phyloP scores from a whole-genome alignment of 2,797 vertebrate species.

The Paramormyrops hopkinsi region DNA sequence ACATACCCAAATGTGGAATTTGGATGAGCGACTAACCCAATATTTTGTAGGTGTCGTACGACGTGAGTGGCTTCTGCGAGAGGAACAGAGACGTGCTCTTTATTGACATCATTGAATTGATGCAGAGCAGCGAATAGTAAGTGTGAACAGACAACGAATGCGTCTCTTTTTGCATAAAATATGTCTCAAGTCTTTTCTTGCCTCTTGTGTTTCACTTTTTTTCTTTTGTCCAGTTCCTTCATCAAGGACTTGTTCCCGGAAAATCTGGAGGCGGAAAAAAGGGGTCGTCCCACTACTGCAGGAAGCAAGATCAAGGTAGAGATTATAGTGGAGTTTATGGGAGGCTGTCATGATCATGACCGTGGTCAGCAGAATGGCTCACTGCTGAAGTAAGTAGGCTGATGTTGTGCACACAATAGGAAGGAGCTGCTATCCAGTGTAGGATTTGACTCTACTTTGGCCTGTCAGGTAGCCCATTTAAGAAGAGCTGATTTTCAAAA shows the following conservation, averaged over 20 bases:
- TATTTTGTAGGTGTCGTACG: conserved; percentile 60
- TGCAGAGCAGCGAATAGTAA: conserved; percentile 79
- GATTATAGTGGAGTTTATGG: neutral
- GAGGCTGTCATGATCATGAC: neutral
- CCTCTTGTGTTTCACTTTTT: neutral
- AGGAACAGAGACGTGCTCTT: conserved; percentile 74
- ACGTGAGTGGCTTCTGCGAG: conserved; percentile 66
- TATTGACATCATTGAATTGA: conserved; percentile 74
- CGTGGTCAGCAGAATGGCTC: neutral
- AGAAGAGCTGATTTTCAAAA: neutral
- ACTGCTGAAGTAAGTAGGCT: neutral
- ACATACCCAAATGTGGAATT: neutral
- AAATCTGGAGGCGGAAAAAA: conserved; percentile 68
- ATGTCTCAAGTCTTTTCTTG: neutral
- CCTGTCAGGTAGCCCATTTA: neutral
- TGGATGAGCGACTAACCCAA: neutral
- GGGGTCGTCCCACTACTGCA: conserved; percentile 67
- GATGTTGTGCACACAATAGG: neutral
- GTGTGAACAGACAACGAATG: conserved; percentile 28
- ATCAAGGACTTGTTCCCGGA: conserved; percentile 69
- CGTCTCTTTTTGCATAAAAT: neutral
- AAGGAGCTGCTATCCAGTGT: neutral
- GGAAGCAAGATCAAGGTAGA: conserved; percentile 74
- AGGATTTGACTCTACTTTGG: neutral
- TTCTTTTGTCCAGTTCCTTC: conserved; percentile 54